phyloP scores from a whole-genome alignment of 2,888 invertebrate species.

The Caenorhabditis auriculariae region DNA sequence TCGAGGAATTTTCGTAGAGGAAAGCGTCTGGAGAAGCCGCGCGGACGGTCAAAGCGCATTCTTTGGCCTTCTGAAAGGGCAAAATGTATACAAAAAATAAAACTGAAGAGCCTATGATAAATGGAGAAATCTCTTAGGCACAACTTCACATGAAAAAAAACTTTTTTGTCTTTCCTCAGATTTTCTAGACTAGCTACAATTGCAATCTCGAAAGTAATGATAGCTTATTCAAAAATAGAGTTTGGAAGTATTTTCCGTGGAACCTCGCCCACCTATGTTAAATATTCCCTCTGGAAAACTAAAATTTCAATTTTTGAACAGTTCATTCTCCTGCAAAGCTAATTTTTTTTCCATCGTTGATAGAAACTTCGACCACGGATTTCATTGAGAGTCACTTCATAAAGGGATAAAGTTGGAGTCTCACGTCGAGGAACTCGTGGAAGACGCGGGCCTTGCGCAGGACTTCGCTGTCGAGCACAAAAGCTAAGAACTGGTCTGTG shows the following conservation, averaged over 20 bases:
- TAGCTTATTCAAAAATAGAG: too few species aligned
- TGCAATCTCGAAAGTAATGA: too few species aligned
- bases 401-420: background rate
- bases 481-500: constrained; percentile 32
- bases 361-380: too few species aligned
- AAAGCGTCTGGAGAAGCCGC: constrained; percentile 11
- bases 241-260: background rate
- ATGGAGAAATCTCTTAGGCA: background rate
- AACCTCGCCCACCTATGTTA: background rate
- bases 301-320: too few species aligned
- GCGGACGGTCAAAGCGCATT: constrained; percentile 16
- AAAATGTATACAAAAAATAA: constrained; percentile 3
- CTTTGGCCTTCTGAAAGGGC: constrained; percentile 29
- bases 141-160: constrained; percentile 7
- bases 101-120: background rate
- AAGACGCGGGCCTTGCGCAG: constrained; percentile 38
- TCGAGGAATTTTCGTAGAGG: constrained; percentile 13
- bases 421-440: constrained; percentile 39
- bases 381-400: too few species aligned
- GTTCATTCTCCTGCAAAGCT: too few species aligned
- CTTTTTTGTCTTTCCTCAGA: constrained; percentile 1
- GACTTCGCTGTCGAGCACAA: constrained; percentile 42
- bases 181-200: constrained; percentile 1
- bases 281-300: background rate
- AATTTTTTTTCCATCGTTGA: too few species aligned